A percentile compares a stretch with the other conserved stretches of the same genome.
Conservation (phyloP, 30 jellyfish, hydroid and myxozoan species). For the Rhopilema esculentum region DNA sequence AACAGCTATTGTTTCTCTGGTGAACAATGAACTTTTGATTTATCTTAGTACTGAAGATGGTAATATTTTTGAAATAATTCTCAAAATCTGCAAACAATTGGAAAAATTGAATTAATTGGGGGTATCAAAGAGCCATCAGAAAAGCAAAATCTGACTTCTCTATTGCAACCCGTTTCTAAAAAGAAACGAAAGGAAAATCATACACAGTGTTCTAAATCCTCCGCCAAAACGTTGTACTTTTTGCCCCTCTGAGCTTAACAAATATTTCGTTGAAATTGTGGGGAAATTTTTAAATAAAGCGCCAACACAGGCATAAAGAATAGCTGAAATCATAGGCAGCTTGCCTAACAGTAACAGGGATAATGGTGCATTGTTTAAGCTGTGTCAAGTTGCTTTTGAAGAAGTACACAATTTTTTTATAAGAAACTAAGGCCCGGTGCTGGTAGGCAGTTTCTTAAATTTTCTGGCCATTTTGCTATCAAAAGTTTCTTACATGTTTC, state of each 20-base stretch:
- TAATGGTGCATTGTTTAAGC: conserved; percentile 21
- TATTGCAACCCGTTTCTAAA: background rate
- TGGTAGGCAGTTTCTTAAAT: too few relatives aligned
- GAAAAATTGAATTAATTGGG: too few relatives aligned
- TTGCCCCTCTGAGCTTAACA: conserved; percentile 15
- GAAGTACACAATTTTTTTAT: background rate
- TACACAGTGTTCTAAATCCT: conserved; percentile 16
- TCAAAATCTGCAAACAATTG: too few relatives aligned
- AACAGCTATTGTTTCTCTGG: too few relatives aligned
- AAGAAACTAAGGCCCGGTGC: too few relatives aligned
- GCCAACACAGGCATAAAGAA: conserved; percentile 21
- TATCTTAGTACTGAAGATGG: too few relatives aligned
- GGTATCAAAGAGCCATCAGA: conserved; percentile 3
- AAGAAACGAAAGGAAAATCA: conserved; percentile 5
- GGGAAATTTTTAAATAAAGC: conserved; percentile 10
- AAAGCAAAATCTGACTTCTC: conserved; percentile 24
- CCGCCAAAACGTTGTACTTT: conserved; percentile 31
- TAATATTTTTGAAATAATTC: too few relatives aligned
- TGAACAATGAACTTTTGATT: too few relatives aligned
- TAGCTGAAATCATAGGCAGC: conserved; percentile 25
- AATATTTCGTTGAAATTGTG: conserved; percentile 8
- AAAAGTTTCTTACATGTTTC: too few relatives aligned
- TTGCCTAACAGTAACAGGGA: conserved; percentile 29
- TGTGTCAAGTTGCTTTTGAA: conserved; percentile 13
- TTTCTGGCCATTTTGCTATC: too few relatives aligned